These are phyloP conservation scores for Spilogale gracilis DNA, from an alignment of 2,113 vertebrate genomes.

Conservation along the genomic window DNA sequence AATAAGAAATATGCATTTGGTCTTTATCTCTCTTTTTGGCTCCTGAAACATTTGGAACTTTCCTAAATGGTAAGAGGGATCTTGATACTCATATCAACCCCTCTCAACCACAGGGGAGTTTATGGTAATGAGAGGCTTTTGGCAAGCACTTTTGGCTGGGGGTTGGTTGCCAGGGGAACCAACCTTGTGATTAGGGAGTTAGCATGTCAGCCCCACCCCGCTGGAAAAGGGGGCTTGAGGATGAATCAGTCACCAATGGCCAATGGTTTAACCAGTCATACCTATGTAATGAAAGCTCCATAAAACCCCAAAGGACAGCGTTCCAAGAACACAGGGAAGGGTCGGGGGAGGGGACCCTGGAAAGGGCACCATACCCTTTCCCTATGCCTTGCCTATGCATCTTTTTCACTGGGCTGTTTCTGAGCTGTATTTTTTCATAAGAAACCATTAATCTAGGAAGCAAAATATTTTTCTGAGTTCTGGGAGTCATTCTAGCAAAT, in stretches of 20 bases:
- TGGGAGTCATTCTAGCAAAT: neutral
- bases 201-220: neutral
- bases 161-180: neutral
- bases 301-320: neutral
- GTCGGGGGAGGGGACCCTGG: accelerated
- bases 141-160: neutral
- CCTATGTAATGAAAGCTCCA: neutral
- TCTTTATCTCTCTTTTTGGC: neutral
- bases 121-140: neutral
- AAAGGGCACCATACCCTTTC: neutral
- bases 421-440: neutral
- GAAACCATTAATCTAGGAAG: neutral
- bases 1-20: neutral
- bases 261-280: neutral
- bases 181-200: neutral
- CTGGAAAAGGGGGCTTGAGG: neutral
- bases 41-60: neutral
- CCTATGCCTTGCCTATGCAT: neutral
- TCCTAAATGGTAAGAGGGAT: neutral
- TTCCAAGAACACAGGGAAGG: neutral
- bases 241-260: neutral
- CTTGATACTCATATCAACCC: neutral
- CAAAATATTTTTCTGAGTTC: neutral
- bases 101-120: neutral
- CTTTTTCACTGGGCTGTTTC: neutral